Percentiles rank a stretch among this genome's conserved stretches.
Conservation (phyloP, 2,888 invertebrate genomes). For the Amaurobius ferox region DNA sequence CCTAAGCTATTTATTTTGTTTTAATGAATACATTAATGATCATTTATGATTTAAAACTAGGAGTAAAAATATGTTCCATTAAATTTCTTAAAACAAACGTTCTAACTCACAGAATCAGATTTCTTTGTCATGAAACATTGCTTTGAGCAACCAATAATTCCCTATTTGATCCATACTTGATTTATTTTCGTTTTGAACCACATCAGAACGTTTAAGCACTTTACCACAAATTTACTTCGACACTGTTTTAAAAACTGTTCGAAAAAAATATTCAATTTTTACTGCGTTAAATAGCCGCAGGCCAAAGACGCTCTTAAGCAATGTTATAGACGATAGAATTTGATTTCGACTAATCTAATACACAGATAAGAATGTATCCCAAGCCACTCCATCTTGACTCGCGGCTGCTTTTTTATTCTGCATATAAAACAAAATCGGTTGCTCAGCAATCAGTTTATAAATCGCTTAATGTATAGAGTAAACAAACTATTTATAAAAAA, state of each 20-base stretch:
- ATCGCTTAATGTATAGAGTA: background rate
- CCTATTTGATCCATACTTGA: too few species aligned
- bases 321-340: background rate
- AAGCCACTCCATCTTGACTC: background rate
- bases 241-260: background rate
- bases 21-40: too few species aligned
- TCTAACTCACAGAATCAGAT: too few species aligned
- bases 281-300: background rate
- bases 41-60: too few species aligned
- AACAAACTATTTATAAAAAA: slow-evolving; percentile 1
- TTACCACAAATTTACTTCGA: background rate
- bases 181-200: background rate
- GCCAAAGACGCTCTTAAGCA: background rate
- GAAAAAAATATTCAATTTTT: background rate
- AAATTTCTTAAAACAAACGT: too few species aligned
- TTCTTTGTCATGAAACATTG: too few species aligned
- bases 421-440: background rate
- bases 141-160: too few species aligned
- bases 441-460: background rate
- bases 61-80: too few species aligned
- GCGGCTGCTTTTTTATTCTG: background rate
- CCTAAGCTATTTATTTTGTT: too few species aligned
- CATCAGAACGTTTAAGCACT: background rate
- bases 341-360: background rate
- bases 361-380: background rate